phyloP scores from a whole-genome alignment of 2,113 vertebrate genomes.

The Burhinus oedicnemus region DNA sequence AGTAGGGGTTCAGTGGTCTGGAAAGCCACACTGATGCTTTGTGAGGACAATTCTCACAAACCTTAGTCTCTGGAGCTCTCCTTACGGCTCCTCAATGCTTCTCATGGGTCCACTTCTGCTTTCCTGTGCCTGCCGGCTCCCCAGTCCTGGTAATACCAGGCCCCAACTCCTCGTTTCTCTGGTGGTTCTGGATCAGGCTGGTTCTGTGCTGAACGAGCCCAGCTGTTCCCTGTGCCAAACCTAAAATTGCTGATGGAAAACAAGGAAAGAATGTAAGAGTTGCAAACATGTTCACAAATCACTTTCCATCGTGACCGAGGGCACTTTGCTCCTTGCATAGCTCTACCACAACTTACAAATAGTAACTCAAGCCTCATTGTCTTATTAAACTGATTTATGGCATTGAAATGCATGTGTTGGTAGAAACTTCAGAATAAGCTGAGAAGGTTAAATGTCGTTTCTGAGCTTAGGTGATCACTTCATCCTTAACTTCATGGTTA shows the following conservation, averaged over 20 bases:
- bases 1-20: not conserved
- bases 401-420: not conserved
- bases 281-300: not conserved
- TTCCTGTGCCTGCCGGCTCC: not conserved
- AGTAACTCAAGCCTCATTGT: not conserved
- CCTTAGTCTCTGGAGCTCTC: not conserved
- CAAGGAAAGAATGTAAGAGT: fast-evolving
- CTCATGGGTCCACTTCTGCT: not conserved
- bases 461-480: not conserved
- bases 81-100: not conserved
- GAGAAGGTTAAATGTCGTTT: not conserved
- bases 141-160: not conserved
- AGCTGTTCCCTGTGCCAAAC: not conserved
- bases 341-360: not conserved
- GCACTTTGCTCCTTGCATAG: not conserved
- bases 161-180: not conserved
- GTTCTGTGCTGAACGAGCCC: not conserved
- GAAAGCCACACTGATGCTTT: not conserved
- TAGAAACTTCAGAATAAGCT: not conserved
- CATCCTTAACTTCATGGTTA: not conserved
- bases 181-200: not conserved
- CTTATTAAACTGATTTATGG: not conserved
- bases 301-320: not conserved
- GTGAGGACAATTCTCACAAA: not conserved
- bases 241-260: not conserved